Evolutionary conservation across 2,113 vertebrate species (phyloP).

Genomic region (Cinclus mexicanus): DNA sequence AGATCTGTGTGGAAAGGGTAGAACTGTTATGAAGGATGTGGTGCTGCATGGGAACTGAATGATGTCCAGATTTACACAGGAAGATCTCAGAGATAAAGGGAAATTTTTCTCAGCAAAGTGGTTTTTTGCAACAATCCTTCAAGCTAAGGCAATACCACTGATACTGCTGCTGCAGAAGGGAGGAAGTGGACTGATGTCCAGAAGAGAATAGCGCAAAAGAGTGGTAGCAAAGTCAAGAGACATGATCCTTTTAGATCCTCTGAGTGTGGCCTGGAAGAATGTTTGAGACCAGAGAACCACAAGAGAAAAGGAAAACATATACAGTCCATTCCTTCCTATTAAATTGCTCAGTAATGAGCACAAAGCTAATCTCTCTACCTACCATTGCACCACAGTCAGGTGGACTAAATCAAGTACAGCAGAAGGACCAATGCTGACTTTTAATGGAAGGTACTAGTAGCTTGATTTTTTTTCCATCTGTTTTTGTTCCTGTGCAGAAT

Average conservation of each 20-base stretch:
- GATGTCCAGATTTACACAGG: background rate
- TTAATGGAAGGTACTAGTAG: background rate
- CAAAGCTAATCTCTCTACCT: background rate
- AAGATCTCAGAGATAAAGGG: background rate
- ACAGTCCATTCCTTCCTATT: background rate
- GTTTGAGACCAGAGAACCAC: background rate
- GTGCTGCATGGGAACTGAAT: background rate
- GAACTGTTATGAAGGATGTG: background rate
- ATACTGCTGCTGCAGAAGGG: background rate
- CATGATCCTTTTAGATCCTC: background rate
- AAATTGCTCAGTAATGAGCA: background rate
- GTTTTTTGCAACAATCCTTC: background rate
- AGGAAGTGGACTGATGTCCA: background rate
- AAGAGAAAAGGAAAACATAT: background rate
- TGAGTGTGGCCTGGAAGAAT: background rate
- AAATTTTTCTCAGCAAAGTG: background rate
- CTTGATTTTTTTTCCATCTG: background rate
- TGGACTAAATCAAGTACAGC: background rate
- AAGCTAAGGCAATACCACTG: background rate
- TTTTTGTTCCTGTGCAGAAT: background rate
- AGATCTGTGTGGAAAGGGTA: background rate
- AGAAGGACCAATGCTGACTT: background rate
- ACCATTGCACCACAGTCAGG: background rate
- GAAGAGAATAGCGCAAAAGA: background rate
- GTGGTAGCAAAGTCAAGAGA: background rate